phyloP scores from a whole-genome alignment of 2,888 invertebrate genomes.

The Drosophila atripex region DNA sequence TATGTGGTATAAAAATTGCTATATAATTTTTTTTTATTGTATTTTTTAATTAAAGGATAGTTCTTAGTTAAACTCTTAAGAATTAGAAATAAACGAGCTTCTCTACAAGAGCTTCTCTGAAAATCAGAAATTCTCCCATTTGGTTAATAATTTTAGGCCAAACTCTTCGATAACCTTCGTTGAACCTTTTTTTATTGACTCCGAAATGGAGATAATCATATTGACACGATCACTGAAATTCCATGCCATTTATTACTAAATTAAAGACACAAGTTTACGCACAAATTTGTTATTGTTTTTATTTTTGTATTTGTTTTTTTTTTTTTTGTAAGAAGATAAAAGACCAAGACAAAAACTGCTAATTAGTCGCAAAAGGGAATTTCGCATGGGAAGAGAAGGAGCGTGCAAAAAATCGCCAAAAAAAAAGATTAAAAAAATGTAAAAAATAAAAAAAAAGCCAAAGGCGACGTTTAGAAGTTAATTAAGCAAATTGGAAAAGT shows the following conservation, averaged over 20 bases:
- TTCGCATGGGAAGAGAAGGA: conserved; percentile 42
- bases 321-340: conserved; percentile 18
- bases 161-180: neutral
- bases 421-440: conserved; percentile 18
- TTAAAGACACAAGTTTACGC: neutral
- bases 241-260: conserved; percentile 2
- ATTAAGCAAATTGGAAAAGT: conserved; percentile 72
- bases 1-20: too few species aligned
- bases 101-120: too few species aligned
- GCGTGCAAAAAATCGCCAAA: conserved; percentile 29
- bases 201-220: neutral
- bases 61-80: too few species aligned
- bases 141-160: neutral
- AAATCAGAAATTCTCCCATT: neutral
- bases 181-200: neutral
- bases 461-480: conserved; percentile 78
- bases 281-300: conserved; percentile 1
- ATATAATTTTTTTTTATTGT: too few species aligned
- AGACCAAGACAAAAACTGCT: conserved; percentile 59
- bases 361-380: conserved; percentile 62
- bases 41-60: too few species aligned
- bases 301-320: neutral
- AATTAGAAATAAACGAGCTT: too few species aligned
- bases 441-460: conserved; percentile 49
- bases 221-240: conserved; percentile 18